Conservation (phyloP, 2,113 vertebrate species). For the Cygnus atratus region DNA sequence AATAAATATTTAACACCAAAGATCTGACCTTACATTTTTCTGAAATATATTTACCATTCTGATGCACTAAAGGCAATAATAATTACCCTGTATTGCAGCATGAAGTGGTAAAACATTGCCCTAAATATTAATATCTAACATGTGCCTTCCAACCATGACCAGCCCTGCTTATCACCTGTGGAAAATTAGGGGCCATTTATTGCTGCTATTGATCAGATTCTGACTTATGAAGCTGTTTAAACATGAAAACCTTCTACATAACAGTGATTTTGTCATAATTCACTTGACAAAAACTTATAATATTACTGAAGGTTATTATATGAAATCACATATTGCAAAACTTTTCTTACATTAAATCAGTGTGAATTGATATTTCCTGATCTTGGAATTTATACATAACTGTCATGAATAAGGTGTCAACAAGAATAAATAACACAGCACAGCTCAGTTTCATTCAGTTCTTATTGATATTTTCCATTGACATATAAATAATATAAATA, state of each 20-base stretch:
- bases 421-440: not conserved
- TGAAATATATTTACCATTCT: not conserved
- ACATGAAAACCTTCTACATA: not conserved
- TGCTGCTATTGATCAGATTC: not conserved
- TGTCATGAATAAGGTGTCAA: not conserved
- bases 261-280: not conserved
- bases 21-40: not conserved
- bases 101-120: not conserved
- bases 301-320: not conserved
- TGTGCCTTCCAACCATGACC: not conserved
- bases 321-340: not conserved
- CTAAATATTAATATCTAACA: not conserved
- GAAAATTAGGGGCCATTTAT: not conserved
- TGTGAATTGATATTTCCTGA: not conserved
- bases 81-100: not conserved
- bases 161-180: not conserved
- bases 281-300: not conserved
- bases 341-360: not conserved
- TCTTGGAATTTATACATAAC: not conserved
- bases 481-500: not conserved
- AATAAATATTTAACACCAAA: not conserved
- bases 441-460: not conserved
- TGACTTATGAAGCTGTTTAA: not conserved
- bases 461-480: not conserved
- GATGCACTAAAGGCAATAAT: not conserved